Evolutionary conservation across 2,113 vertebrate genomes (phyloP), one percentile per base, ranked within the genome.

Genomic region (Picathartes gymnocephalus): DNA sequence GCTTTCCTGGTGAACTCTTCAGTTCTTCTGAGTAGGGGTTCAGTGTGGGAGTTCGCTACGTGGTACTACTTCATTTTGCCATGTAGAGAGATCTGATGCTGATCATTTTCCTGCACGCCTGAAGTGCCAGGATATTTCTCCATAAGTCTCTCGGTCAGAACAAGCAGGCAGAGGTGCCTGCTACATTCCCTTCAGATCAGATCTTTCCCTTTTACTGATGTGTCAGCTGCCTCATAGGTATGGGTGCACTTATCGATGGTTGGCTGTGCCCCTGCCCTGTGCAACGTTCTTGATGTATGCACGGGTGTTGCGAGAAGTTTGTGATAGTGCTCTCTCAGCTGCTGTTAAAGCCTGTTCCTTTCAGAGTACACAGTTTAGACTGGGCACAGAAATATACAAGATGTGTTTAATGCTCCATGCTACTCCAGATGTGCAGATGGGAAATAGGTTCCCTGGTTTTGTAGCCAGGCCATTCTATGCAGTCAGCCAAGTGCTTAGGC

Each of bases 371-470:
- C 12, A 19, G n/a, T 57, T 93, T 21, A 39, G 30, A 16, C 3
- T 20, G 9, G 19, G 19, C 48, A 47, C 7, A 82, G 33, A 88
- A 51, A 28, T 30, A 25, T 3, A 12, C 27, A 54, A 30, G 48
- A 9, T 60, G 4, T 17, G 13, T 76, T 88, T 44, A 44, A 45
- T 64, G n/a, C 19, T 82, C 21, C 23, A 22, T 39, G 10, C 33
- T 48, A 0, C 50, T 76, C 44, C 35, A 72, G 21, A 31, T 2
- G 2, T 0, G 0, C 18, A 16, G 10, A 2, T 7, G 11, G 27
- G 39, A 86, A 79, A 50, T 13, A 48, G 2, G 9, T 60, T 66
- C 19, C 17, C 24, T 53, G 27, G 0, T 58, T 92, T 40, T 85
- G 28, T 18, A 66, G 33, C 48, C 27, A n/a, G 40, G 31, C 57